These are phyloP conservation scores for Nomada ruficornis DNA, from an alignment of 2,888 invertebrate genomes.

Conservation along the genomic window DNA sequence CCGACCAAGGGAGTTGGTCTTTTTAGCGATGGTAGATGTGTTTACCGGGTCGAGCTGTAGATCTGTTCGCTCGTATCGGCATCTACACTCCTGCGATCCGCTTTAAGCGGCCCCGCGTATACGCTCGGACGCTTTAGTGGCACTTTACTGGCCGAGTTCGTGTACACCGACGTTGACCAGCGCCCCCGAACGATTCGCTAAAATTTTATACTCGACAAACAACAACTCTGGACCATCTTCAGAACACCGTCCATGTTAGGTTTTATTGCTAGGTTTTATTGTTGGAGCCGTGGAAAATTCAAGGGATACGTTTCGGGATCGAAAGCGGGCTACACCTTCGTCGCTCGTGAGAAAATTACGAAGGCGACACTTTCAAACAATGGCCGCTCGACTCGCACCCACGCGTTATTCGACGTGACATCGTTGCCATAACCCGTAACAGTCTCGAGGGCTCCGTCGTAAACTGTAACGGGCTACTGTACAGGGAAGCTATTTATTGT, in stretches of 20 bases:
- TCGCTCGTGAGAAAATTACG: conserved; percentile 45
- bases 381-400: conserved; percentile 58
- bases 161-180: not conserved
- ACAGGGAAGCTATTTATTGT: conserved; percentile 38
- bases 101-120: conserved; percentile 27
- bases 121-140: conserved; percentile 39
- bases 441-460: conserved; percentile 63
- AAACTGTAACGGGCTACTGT: conserved; percentile 70
- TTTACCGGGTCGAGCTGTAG: conserved; percentile 17
- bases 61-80: conserved; percentile 36
- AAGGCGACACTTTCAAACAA: conserved; percentile 64
- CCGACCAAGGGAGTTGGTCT: conserved; percentile 47
- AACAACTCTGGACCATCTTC: not conserved
- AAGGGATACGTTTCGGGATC: not conserved
- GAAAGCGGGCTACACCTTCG: conserved; percentile 16
- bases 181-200: conserved; percentile 13
- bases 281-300: not conserved
- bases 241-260: too few species aligned
- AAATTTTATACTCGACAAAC: conserved; percentile 42
- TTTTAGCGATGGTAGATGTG: conserved; percentile 29
- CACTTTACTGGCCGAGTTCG: conserved; percentile 48
- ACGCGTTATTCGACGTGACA: conserved; percentile 61
- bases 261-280: conserved; percentile 12
- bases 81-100: conserved; percentile 38
- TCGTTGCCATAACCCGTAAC: conserved; percentile 64